Evolutionary conservation across 2,797 vertebrate species (phyloP).

Genomic region (Muraenolepis orangiensis): DNA sequence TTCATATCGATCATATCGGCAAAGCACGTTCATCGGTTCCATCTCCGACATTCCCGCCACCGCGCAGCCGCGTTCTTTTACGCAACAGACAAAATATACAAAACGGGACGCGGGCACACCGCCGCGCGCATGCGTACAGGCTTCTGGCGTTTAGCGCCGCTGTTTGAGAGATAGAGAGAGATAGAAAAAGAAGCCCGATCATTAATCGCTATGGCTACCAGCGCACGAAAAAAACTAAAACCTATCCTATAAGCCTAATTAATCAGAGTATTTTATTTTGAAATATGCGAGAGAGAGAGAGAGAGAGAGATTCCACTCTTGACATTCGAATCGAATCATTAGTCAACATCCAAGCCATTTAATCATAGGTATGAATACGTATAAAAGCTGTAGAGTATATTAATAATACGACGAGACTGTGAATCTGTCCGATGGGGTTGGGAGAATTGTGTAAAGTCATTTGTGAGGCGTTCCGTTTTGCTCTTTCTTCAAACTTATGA

Average conservation of each 20-base stretch:
- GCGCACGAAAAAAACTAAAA: conserved; percentile 11
- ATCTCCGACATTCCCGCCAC: conserved; percentile 52
- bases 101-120: background rate
- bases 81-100: background rate
- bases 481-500: conserved; percentile 65
- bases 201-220: conserved; percentile 20
- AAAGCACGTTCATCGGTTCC: conserved; percentile 42
- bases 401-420: conserved; percentile 80
- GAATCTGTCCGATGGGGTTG: conserved; percentile 54
- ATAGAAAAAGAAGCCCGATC: conserved; percentile 44
- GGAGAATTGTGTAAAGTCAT: conserved; percentile 68
- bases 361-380: conserved; percentile 66
- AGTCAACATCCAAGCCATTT: conserved; percentile 61
- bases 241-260: conserved; percentile 43
- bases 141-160: background rate
- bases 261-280: conserved; percentile 52
- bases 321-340: conserved; percentile 61
- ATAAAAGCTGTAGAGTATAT: conserved; percentile 75
- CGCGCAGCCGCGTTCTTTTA: conserved; percentile 5
- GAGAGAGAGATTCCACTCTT: conserved; percentile 38
- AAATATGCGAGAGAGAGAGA: conserved; percentile 47
- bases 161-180: conserved; percentile 11
- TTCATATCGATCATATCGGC: background rate
- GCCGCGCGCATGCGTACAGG: background rate
- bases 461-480: conserved; percentile 71